Evolutionary conservation across 2,113 vertebrate genomes (phyloP).

Genomic region (Heliornis fulica): DNA sequence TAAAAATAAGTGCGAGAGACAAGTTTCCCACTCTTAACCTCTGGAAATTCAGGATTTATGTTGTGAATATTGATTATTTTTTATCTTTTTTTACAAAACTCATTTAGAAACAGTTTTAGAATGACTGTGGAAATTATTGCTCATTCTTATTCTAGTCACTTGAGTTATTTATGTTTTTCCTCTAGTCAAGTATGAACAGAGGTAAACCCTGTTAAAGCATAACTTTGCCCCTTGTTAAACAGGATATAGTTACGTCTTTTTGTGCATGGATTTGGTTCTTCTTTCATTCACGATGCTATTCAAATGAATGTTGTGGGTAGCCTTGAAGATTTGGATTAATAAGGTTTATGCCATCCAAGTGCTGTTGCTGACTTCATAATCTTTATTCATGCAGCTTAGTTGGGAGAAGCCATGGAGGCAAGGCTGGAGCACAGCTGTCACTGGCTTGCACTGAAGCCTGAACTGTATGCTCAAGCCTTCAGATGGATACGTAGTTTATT

Average conservation of each 20-base stretch:
- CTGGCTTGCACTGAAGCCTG: accelerated
- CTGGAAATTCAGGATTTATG: background rate
- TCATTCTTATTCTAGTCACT: background rate
- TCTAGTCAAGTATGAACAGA: background rate
- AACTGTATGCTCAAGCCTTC: background rate
- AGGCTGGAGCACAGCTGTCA: background rate
- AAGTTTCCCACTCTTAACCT: background rate
- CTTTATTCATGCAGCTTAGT: background rate
- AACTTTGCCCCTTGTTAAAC: background rate
- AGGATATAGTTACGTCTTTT: background rate
- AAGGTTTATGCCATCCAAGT: slow-evolving; percentile 6
- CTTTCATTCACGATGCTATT: background rate
- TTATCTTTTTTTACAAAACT: background rate
- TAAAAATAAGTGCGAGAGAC: background rate
- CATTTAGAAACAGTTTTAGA: background rate
- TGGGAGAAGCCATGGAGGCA: background rate
- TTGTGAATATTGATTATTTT: background rate
- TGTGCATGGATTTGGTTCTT: background rate
- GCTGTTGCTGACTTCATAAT: slow-evolving; percentile 4
- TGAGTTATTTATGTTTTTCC: background rate
- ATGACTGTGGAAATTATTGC: background rate
- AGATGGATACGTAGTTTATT: background rate
- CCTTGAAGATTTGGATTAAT: slow-evolving; percentile 40
- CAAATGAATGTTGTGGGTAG: background rate
- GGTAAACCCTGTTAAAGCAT: background rate